A percentile compares a stretch with the other conserved stretches of the same genome.
These are phyloP conservation scores for Chrysemys picta DNA, from an alignment of 2,113 vertebrate species.

Conservation along the genomic window DNA sequence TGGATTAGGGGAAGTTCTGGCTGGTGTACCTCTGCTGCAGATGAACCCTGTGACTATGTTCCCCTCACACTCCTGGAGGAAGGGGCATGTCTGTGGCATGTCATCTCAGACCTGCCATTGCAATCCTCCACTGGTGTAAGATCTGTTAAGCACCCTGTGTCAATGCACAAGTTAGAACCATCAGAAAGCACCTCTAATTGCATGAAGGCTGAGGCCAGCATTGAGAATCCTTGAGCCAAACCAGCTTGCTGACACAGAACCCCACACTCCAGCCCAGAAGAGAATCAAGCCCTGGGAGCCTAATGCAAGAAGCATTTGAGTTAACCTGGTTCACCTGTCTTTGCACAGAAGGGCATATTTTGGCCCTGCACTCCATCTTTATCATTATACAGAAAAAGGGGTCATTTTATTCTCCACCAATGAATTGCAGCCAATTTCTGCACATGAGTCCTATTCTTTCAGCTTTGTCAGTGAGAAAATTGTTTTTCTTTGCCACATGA, in stretches of 20 bases:
- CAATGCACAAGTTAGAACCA: neutral
- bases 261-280: neutral
- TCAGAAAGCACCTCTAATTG: neutral
- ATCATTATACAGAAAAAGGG: neutral
- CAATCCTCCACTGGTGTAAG: accelerated
- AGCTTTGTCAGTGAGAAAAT: neutral
- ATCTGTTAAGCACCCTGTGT: neutral
- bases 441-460: neutral
- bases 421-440: neutral
- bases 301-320: neutral
- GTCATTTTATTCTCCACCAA: neutral
- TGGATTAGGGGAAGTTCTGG: accelerated
- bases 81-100: accelerated
- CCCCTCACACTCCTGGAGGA: accelerated
- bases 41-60: accelerated
- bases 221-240: neutral
- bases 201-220: neutral
- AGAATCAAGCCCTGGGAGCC: accelerated
- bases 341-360: neutral
- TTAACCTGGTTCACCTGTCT: neutral
- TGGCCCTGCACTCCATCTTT: accelerated
- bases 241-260: neutral
- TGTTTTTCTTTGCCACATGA: neutral
- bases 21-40: neutral
- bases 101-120: accelerated